Percentiles rank a stretch among this genome's conserved stretches.
These are phyloP conservation scores for Andrena fulva DNA, from an alignment of 2,888 invertebrate species.

Conservation along the genomic window DNA sequence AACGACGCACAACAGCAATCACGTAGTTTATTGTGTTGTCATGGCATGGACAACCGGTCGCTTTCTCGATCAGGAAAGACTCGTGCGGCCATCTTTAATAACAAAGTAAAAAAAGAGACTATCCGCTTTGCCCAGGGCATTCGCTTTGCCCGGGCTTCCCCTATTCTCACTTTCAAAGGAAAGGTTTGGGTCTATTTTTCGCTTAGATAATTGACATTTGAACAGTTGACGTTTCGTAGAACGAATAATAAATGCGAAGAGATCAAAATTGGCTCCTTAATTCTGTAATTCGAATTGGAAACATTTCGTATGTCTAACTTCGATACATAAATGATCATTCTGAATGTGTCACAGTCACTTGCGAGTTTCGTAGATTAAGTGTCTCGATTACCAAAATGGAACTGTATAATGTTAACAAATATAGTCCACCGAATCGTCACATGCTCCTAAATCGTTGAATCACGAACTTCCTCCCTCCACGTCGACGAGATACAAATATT, in stretches of 20 bases:
- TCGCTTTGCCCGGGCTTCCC: too few relatives aligned
- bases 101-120: too few relatives aligned
- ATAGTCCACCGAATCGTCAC: background rate
- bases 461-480: background rate
- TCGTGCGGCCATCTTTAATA: too few relatives aligned
- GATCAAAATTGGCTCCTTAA: background rate
- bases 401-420: background rate
- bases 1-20: too few relatives aligned
- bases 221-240: background rate
- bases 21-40: too few relatives aligned
- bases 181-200: too few relatives aligned
- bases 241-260: background rate
- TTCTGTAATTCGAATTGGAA: background rate
- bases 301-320: background rate
- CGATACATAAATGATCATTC: background rate
- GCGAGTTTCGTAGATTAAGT: background rate
- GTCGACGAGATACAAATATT: slow-evolving; percentile 29
- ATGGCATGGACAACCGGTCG: too few relatives aligned
- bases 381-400: background rate
- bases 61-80: too few relatives aligned
- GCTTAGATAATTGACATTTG: slow-evolving; percentile 12
- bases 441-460: slow-evolving; percentile 18
- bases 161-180: too few relatives aligned
- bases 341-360: background rate
- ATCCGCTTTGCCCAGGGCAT: too few relatives aligned